Evolutionary conservation across 2,797 vertebrate genomes (phyloP), one percentile per base, ranked within the genome.

Genomic region (Microctenopoma stevenorrisi): DNA sequence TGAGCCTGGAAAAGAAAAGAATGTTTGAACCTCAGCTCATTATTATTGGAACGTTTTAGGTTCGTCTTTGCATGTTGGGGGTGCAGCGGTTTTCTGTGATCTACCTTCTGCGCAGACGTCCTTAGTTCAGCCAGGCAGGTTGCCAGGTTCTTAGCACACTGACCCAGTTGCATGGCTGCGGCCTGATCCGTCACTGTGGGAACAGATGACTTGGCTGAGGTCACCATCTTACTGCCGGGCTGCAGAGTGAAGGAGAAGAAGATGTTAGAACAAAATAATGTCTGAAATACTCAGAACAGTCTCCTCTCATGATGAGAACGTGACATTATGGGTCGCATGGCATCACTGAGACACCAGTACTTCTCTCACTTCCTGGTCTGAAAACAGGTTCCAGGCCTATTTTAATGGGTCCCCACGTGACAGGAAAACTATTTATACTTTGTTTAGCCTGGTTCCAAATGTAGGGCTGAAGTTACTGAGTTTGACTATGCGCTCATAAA

Each of bases 161-260:
- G 97, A 81, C 97, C 96, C 72, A 99, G 91, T 81, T 99, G 98
- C 97, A 99, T 99, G 37, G 97, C 97, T 8, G 98, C 97, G 4
- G 98, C 96, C 91, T 99, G 98, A 87, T 99, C 97, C 0, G 95
- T 94, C 81, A 99, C 97, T 0, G 97, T 98, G 56, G 98, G 98
- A 52, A 99, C 97, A 0, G 97, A 96, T 0, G 98, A 97, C 90
- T 98, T 99, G 44, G 97, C 95, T 0, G 97, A 98, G 1, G 96
- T 94, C 86, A 99, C 98, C 97, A 99, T 98, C 89, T 98, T 98
- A 92, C 96, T 98, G 69, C 97, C 97, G 14, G 98, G 97, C 97
- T 99, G 33, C 12, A 48, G 42, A 47, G 57, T 4, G 18, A 30
- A 43, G 60, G 46, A 58, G 1, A 46, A 50, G 6, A 46, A 8